Evolutionary conservation across 1,140 invertebrate genomes (phyloP), one percentile per base, ranked within the genome.

Genomic region (Trichomalopsis sarcophagae): DNA sequence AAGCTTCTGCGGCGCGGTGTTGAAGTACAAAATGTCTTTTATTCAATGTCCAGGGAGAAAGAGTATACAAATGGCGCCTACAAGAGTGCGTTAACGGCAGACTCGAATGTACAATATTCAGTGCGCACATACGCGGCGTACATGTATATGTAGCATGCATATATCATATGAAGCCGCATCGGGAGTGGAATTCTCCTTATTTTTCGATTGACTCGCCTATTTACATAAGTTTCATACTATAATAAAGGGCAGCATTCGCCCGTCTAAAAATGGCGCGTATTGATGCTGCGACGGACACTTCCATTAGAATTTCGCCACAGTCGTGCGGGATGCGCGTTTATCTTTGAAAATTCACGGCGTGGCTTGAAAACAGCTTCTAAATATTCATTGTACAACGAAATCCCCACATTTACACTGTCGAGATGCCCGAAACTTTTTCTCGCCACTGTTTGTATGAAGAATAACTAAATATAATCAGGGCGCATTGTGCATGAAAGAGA

Each of bases 21-120:
- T 69, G n/a, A 40, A 80, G 78, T 80, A 69, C 78, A 80, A 80
- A 80, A 80, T 68, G 78, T 68, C 30, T 40, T 80, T 80, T 80
- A 80, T 80, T 80, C 33, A 66, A 66, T 33, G 50, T 21, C 30
- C 27, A 66, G 30, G 21, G n/a, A 71, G n/a, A 36, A 36, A 76
- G 74, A 76, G 40, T 76, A 76, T 77, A 77, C 44, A 77, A 77
- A 77, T 77, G 73, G 27, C 21, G 14, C 14, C 33, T 40, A 74
- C 73, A 36, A 36, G 73, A 74, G 13, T 73, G 69, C 27, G 69
- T 73, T 40, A 36, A 33, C 17, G 30, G 30, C 33, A 14, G 14
- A 75, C 73, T 75, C 73, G 36, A 75, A 44, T 40, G 75, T 77
- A 62, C 55, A 62, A 62, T 62, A 62, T 62, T 62, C 55, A 62